These are phyloP conservation scores for Scleropages formosus DNA, from an alignment of 2,797 vertebrate genomes.

Conservation along the genomic window DNA sequence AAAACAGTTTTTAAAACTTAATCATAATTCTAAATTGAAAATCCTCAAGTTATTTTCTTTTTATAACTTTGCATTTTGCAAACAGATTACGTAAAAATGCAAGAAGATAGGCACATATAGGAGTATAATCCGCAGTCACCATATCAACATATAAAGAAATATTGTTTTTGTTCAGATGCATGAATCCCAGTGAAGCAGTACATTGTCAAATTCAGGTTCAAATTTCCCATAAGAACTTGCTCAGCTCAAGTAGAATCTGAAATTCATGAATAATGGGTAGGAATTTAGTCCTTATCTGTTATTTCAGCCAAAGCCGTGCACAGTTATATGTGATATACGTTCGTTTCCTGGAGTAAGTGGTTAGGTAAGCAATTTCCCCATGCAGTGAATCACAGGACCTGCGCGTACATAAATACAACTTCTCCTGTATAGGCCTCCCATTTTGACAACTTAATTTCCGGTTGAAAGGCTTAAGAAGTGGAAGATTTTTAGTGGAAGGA, in stretches of 20 bases:
- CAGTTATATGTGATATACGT: slow-evolving; percentile 41
- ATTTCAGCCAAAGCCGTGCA: slow-evolving; percentile 15
- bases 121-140: no score
- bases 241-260: neutral
- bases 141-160: no score
- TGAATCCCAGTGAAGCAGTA: no score
- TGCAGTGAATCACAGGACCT: slow-evolving; percentile 61
- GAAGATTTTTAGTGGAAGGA: slow-evolving; percentile 21
- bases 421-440: slow-evolving; percentile 54
- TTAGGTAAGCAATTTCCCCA: slow-evolving; percentile 63
- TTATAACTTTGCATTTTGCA: neutral
- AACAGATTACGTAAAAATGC: neutral
- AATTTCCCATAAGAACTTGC: neutral
- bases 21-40: no score
- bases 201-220: neutral
- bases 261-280: slow-evolving; percentile 11
- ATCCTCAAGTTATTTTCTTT: no score
- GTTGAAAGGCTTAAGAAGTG: slow-evolving; percentile 27
- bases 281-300: slow-evolving; percentile 14
- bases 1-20: no score
- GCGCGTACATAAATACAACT: slow-evolving; percentile 66
- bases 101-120: neutral
- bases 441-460: slow-evolving; percentile 65
- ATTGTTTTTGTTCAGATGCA: no score
- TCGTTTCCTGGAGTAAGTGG: slow-evolving; percentile 59